Conservation (phyloP, 2,888 invertebrate species). For the Dorcus hopei region DNA sequence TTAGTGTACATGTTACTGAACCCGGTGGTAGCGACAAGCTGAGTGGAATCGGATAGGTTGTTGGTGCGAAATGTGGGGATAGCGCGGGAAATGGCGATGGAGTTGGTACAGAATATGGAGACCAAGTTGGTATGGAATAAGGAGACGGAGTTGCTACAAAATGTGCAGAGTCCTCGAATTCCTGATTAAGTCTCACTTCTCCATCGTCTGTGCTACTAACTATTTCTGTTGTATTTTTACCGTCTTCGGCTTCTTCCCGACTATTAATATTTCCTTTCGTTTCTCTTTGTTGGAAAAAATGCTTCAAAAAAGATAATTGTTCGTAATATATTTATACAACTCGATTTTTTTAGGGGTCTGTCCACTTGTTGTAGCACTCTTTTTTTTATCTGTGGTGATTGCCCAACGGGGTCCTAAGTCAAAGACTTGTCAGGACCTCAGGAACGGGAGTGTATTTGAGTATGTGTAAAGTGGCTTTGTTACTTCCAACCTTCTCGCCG, state of each 20-base stretch:
- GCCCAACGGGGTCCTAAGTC: no score
- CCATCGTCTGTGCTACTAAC: neutral
- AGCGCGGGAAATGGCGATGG: neutral
- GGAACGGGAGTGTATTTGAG: no score
- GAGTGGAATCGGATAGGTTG: no score
- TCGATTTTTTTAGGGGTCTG: constrained; percentile 12
- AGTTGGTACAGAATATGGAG: neutral
- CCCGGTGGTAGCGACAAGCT: no score
- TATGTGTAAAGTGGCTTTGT: no score
- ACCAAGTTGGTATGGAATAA: neutral
- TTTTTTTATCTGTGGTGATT: no score
- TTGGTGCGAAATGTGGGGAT: no score
- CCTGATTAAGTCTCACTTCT: neutral
- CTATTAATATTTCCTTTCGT: constrained; percentile 12
- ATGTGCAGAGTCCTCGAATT: neutral
- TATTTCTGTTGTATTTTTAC: neutral
- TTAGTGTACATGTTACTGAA: neutral
- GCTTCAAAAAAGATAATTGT: constrained; percentile 6
- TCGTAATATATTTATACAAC: constrained; percentile 19
- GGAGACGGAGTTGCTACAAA: neutral
- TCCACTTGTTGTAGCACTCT: constrained; percentile 9
- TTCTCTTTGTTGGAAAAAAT: constrained; percentile 5
- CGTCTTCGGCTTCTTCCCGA: neutral
- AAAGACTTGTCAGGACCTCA: no score
- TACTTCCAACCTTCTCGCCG: no score